Conservation (phyloP, 2,797 vertebrate genomes). For the Pipistrellus nathusii region DNA sequence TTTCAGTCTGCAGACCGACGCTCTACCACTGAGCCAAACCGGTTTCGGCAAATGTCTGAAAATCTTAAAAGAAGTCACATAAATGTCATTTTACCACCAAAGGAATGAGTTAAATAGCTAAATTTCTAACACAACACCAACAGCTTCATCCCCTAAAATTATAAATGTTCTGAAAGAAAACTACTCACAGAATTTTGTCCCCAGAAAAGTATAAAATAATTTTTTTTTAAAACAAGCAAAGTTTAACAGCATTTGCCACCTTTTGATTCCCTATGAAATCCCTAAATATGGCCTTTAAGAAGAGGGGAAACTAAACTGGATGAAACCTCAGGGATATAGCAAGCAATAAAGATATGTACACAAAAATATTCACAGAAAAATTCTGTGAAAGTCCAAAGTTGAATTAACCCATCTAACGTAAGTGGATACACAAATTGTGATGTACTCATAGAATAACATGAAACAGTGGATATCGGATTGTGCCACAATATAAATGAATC, state of each 20-base stretch:
- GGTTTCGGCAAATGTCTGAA: too few relatives aligned
- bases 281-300: not conserved
- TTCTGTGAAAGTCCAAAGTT: not conserved
- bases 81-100: constrained; percentile 39
- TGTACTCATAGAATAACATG: not conserved
- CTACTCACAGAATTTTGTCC: not conserved
- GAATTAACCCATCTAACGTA: not conserved
- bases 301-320: not conserved
- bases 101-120: not conserved
- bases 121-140: constrained; percentile 28
- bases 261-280: not conserved
- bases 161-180: not conserved
- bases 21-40: too few relatives aligned
- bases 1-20: too few relatives aligned
- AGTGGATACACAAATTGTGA: not conserved
- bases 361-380: not conserved
- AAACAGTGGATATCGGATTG: not conserved
- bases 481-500: not conserved
- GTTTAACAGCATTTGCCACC: not conserved
- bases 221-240: constrained; percentile 1
- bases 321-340: not conserved
- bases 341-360: not conserved
- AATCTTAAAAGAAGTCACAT: constrained; percentile 28
- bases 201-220: not conserved
- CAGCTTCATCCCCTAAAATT: not conserved